Base-by-base conservation (phyloP, 2,888 invertebrate genomes). In the Habrosyne pyritoides region DNA sequence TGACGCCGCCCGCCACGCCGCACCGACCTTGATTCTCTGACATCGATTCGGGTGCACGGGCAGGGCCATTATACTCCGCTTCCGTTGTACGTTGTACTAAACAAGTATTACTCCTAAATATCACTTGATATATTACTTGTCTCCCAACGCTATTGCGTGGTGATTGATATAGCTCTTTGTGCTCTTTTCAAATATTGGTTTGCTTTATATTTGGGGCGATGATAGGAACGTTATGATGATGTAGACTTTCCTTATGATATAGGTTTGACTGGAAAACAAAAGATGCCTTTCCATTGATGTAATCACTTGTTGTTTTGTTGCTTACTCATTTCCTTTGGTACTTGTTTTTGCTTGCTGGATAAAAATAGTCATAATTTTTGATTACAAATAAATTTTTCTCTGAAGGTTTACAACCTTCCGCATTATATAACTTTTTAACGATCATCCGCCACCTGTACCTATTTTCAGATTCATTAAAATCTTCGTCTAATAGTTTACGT, bases 41-140 rank as follows among this genome's bases (percentile, higher is more conserved):
- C 42, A 42, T 42, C 42, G 42, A 42, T 42, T 42, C 18, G 42
- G 42, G 42, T 42, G 18, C 42, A 42, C 18, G 18, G 42, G 42
- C 42, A 18, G 5, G 14, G 36, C 36, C 14, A 36, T 36, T 36
- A 36, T 36, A 12, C 3, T 14, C 36, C 14, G n/a, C 42, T 42
- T 42, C 12, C 42, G 42, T 42, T 18, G n/a, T n/a, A 24, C 24
- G 24, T 24, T 5, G 42, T 42, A 42, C 14, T 14, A 36, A 14
- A 28, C 21, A 28, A 50, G 21, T 12, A 50, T 24, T 21, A 10
- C 28, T 50, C 50, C 8, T 50, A 28, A 50, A 50, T 21, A 50
- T 50, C 50, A 28, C 28, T 50, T 28, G 50, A 50, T 50, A 50
- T 50, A 42, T 42, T 42, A 21, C 28, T 50, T 50, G 50, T 50